These are phyloP conservation scores for Drosophila borealis DNA, from an alignment of 2,888 invertebrate genomes.

Conservation along the genomic window DNA sequence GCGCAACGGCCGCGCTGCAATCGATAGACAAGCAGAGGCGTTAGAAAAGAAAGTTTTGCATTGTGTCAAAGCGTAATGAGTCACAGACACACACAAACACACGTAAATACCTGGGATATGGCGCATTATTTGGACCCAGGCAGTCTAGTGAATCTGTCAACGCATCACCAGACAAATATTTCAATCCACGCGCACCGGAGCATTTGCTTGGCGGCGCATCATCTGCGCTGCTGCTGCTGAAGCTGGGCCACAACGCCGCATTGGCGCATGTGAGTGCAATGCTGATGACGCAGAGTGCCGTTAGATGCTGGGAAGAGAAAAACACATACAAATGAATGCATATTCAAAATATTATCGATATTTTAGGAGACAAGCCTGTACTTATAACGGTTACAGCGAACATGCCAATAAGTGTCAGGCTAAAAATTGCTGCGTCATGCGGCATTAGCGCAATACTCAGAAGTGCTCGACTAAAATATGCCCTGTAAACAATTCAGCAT, in stretches of 20 bases:
- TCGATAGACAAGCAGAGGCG: conserved; percentile 47
- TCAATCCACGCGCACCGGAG: conserved; percentile 88
- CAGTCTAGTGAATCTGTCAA: conserved; percentile 91
- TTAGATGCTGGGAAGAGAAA: conserved; percentile 72
- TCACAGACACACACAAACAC: conserved; percentile 9
- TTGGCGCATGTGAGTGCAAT: conserved; percentile 73
- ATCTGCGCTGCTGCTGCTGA: conserved; percentile 75
- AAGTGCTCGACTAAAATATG: not conserved
- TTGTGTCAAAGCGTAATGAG: conserved; percentile 35
- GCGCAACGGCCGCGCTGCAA: conserved; percentile 90
- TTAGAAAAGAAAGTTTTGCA: conserved; percentile 68
- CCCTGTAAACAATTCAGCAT: not conserved
- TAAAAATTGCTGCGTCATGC: conserved; percentile 36
- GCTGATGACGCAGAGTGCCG: conserved; percentile 81
- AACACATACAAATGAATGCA: conserved; percentile 10
- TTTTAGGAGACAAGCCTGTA: conserved; percentile 28
- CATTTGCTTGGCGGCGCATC: conserved; percentile 84
- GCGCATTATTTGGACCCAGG: conserved; percentile 92
- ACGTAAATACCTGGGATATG: conserved; percentile 91
- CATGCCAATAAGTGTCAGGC: conserved; percentile 46
- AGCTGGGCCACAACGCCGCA: conserved; percentile 83
- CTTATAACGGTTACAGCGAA: conserved; percentile 44
- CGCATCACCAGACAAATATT: conserved; percentile 95
- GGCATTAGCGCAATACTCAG: conserved; percentile 4
- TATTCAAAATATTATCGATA: conserved; percentile 30